phyloP scores from a whole-genome alignment of 2,113 vertebrate genomes.

The Leptobrachium leishanense region DNA sequence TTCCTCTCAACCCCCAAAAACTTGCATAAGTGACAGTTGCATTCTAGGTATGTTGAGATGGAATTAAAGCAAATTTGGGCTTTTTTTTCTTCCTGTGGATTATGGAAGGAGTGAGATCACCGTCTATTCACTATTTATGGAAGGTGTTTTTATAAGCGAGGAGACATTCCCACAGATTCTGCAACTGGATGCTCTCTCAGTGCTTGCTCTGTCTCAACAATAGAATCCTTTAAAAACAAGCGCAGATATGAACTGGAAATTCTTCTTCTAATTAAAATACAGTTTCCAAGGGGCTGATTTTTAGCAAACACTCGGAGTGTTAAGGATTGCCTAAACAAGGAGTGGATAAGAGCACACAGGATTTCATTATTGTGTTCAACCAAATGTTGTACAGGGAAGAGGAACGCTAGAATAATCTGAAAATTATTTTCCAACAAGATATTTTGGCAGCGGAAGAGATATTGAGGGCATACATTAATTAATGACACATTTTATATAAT shows the following conservation, averaged over 20 bases:
- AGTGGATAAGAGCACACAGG: conserved; percentile 13
- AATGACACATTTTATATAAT: not conserved
- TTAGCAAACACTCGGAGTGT: conserved; percentile 3
- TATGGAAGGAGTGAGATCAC: conserved; percentile 32
- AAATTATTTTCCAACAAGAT: conserved; percentile 20
- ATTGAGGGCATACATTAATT: not conserved
- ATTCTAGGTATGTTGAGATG: not conserved
- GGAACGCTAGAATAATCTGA: not conserved
- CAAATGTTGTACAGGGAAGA: conserved; percentile 7
- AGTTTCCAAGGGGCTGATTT: conserved; percentile 2
- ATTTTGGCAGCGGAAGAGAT: conserved; percentile 4
- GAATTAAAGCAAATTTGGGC: not conserved
- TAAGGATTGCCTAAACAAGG: conserved; percentile 35
- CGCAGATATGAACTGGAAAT: conserved; percentile 13
- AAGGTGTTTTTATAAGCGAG: conserved; percentile 32
- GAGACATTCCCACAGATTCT: conserved; percentile 43
- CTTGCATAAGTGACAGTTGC: conserved; percentile 1
- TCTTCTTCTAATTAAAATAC: conserved; percentile 39
- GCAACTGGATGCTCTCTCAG: conserved; percentile 2
- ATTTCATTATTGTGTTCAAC: conserved; percentile 15
- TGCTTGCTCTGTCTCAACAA: conserved; percentile 17
- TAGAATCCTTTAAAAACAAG: conserved; percentile 33
- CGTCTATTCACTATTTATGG: conserved; percentile 44
- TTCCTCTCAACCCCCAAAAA: not conserved
- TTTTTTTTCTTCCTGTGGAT: not conserved